These are phyloP conservation scores for Oophaga sylvatica DNA, from an alignment of 2,797 vertebrate species.

Conservation along the genomic window DNA sequence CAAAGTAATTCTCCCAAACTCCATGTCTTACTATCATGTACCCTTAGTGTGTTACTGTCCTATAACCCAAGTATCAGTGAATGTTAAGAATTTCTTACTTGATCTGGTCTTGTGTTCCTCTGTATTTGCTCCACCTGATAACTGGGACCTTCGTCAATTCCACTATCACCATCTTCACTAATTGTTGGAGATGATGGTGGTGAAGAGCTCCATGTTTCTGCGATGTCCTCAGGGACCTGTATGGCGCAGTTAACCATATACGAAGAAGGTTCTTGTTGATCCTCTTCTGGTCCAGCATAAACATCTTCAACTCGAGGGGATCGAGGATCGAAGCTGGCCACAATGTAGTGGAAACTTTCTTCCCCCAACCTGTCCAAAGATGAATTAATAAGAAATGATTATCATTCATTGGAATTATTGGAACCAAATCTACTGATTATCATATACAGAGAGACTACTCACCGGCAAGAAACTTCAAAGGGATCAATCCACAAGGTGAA, in stretches of 20 bases:
- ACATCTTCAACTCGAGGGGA: not conserved
- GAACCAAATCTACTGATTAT: not conserved
- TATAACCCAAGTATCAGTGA: no score
- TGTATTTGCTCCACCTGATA: no score
- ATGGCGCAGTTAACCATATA: not conserved
- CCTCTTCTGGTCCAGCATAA: not conserved
- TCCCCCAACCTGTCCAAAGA: constrained; percentile 11
- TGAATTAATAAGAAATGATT: not conserved
- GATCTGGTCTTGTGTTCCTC: no score
- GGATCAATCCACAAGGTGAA: constrained; percentile 77
- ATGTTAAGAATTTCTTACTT: no score
- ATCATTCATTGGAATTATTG: not conserved
- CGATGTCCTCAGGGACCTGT: not conserved
- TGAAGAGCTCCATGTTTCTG: not conserved
- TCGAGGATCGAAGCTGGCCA: not conserved
- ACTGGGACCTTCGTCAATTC: no score
- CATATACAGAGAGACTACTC: constrained; percentile 64
- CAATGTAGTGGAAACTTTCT: not conserved
- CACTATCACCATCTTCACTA: not conserved
- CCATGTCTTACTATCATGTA: no score
- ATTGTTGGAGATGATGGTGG: not conserved
- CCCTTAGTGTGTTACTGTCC: no score
- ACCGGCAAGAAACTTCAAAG: constrained; percentile 82
- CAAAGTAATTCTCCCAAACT: no score
- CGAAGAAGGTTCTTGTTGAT: no score